phyloP scores from a whole-genome alignment of 2,113 vertebrate species.

The Engraulis encrasicolus region DNA sequence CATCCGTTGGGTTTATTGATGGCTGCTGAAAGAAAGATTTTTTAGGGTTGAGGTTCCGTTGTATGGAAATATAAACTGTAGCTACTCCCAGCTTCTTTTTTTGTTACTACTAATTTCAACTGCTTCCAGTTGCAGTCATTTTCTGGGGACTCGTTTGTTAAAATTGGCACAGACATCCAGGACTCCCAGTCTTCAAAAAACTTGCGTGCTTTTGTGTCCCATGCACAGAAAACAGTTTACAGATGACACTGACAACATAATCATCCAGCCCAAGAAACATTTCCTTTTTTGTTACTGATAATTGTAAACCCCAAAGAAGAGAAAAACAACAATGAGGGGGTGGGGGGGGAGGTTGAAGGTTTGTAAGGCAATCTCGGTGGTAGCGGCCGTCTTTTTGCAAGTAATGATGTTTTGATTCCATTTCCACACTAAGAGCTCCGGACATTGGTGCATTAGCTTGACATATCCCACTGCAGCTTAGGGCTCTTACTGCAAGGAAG shows the following conservation, averaged over 20 bases:
- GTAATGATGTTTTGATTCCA: constrained; percentile 1
- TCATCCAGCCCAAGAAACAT: not conserved
- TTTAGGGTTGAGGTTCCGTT: too few species aligned
- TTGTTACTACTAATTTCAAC: too few species aligned
- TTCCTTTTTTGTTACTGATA: not conserved
- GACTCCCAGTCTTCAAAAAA: not conserved
- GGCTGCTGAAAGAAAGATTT: too few species aligned
- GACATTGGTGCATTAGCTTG: constrained; percentile 3
- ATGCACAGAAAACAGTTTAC: not conserved
- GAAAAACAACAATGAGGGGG: not conserved
- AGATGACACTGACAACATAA: not conserved
- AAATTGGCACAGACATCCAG: not conserved
- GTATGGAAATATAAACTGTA: too few species aligned
- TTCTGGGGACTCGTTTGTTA: too few species aligned
- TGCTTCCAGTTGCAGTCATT: too few species aligned
- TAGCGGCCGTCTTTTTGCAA: not conserved
- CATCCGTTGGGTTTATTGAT: too few species aligned
- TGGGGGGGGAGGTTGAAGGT: not conserved
- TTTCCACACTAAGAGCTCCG: constrained; percentile 18
- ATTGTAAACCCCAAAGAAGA: not conserved
- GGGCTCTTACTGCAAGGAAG: not conserved
- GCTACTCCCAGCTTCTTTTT: too few species aligned
- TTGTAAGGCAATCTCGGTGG: not conserved
- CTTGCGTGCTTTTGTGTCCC: not conserved
- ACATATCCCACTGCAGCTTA: not conserved